Evolutionary conservation across 2,888 invertebrate genomes (phyloP).

Genomic region (Diarsia brunnea): DNA sequence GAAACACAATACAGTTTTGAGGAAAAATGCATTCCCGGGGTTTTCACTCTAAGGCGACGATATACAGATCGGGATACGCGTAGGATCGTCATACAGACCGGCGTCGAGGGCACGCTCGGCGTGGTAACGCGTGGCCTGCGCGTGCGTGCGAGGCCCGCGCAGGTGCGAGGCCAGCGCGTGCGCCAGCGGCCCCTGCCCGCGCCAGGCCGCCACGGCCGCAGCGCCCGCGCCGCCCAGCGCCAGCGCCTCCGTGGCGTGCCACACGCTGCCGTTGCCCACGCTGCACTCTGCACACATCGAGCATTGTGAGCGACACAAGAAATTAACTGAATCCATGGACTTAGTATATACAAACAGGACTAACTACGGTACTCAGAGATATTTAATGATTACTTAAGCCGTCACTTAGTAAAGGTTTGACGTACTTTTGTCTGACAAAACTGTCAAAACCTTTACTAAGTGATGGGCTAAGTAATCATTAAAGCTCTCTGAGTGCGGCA

Average conservation of each 20-base stretch:
- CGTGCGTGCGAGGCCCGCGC: constrained; percentile 57
- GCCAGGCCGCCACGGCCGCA: constrained; percentile 80
- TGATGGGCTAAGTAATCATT: no score
- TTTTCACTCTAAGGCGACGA: no score
- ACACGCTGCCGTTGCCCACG: constrained; percentile 78
- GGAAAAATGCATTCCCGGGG: no score
- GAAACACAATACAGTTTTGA: no score
- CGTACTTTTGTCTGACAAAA: no score
- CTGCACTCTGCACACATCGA: constrained; percentile 73
- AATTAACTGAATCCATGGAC: not conserved
- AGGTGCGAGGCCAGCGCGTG: constrained; percentile 73
- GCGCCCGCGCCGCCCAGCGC: constrained; percentile 70
- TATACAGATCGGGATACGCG: not conserved
- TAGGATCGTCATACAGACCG: constrained; percentile 15
- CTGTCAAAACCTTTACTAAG: no score
- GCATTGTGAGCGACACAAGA: not conserved
- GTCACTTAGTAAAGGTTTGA: no score
- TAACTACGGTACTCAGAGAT: no score
- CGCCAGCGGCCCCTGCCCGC: constrained; percentile 78
- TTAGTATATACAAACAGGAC: no score
- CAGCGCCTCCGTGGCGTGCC: constrained; percentile 78
- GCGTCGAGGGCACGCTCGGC: constrained; percentile 46
- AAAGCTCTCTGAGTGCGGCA: no score
- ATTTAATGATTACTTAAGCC: no score
- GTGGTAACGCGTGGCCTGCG: constrained; percentile 62